Conservation (phyloP, 2,113 vertebrate genomes). For the Lepisosteus osseus region DNA sequence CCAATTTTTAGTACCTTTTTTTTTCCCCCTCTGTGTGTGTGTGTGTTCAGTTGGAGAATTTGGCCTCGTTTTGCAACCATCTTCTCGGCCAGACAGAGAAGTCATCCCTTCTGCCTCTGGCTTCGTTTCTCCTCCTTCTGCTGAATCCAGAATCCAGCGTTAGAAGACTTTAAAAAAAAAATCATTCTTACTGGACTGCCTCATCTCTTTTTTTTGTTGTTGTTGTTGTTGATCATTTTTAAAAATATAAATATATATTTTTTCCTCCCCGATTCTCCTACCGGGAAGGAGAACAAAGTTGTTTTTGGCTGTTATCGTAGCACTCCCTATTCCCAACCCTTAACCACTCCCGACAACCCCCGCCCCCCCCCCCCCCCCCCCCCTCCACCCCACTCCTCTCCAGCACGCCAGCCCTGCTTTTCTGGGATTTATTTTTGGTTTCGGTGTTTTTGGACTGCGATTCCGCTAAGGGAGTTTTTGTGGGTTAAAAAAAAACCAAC, state of each 20-base stretch:
- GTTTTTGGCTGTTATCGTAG: neutral
- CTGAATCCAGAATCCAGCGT: neutral
- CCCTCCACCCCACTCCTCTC: neutral
- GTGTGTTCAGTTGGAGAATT: constrained; percentile 18
- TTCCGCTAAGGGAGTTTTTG: neutral
- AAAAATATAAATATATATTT: neutral
- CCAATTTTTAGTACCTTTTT: constrained; percentile 5
- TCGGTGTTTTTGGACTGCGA: neutral
- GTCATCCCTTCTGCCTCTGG: constrained; percentile 25
- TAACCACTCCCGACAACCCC: no score
- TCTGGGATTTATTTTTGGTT: neutral
- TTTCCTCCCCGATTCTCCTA: neutral
- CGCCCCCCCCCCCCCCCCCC: neutral
- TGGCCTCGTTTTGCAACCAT: constrained; percentile 51
- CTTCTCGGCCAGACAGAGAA: constrained; percentile 39
- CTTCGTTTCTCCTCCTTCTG: constrained; percentile 6
- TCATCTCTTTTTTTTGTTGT: neutral
- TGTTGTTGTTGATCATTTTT: neutral
- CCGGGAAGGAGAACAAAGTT: neutral
- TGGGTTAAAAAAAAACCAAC: neutral
- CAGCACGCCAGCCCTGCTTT: neutral
- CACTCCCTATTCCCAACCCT: no score
- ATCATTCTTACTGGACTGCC: neutral
- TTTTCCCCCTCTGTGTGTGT: neutral
- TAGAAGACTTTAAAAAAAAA: neutral